Base-by-base conservation (phyloP, 2,888 invertebrate genomes). In the Galerucella calmariensis region DNA sequence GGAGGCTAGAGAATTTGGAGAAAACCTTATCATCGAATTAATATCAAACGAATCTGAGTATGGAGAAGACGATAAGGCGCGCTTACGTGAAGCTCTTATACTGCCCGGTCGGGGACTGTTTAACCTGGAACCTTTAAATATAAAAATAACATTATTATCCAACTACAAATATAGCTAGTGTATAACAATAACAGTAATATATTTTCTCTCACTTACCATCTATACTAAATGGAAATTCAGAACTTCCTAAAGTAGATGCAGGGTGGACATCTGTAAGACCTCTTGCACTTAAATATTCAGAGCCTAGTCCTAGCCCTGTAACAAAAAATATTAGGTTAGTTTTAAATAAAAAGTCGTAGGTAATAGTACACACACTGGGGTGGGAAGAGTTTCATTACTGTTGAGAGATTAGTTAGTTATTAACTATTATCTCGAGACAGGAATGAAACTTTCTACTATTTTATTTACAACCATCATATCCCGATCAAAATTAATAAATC, bases 11-110 rank as follows among this genome's bases (percentile, higher is more conserved):
- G 97, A 97, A 82, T 96, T 96, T 6, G 98, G 98, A 8, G 97
- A 97, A 82, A 97, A 97, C 75, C 98, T 92, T 81, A 98, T 98
- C 90, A 98, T 95, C 71, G 97, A 97, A 84, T 97, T 97, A 84
- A 98, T 92, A 89, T 98, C 98, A 80, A 97, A 94, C 73, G 96
- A 96, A 81, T 98, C 98, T 0, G 97, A 97, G 87, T 98, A 97
- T 0, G 95, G 96, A 14, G 98, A 98, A 86, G 96, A 96, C 74
- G 97, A 97, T 2, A 98, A 91, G 0, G 98, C 97, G 78, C 98
- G 90, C 86, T 98, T 98, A 58, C 98, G 92, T 71, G 93, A 92
- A 75, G 89, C 88, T 35, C 90, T 87, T 70, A 90, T 81, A 80
- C 87, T 87, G 35, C 86, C 82, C 56, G 87, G 86, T 46, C 88